These are phyloP conservation scores for Sylvicola cinctus DNA, from an alignment of 2,888 invertebrate genomes.

Conservation along the genomic window DNA sequence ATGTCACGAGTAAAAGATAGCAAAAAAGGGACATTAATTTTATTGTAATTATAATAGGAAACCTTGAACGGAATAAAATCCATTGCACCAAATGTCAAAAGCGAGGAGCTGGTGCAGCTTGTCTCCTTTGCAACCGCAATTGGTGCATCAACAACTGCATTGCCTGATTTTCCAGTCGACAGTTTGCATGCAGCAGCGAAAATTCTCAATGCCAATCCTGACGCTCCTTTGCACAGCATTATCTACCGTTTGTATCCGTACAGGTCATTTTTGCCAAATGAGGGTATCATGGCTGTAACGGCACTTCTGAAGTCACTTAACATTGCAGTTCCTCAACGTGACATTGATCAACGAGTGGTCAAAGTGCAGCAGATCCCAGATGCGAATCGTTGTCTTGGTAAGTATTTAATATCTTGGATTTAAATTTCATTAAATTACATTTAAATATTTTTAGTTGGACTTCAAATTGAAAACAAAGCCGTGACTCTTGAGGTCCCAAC, in stretches of 20 bases:
- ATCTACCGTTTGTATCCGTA: conserved; percentile 70
- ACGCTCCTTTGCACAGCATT: conserved; percentile 41
- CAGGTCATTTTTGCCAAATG: conserved; percentile 53
- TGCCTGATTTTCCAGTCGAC: conserved; percentile 84
- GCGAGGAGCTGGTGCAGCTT: conserved; percentile 22
- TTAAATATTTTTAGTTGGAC: too few species aligned
- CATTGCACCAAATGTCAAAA: conserved; percentile 31
- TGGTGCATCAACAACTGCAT: conserved; percentile 52
- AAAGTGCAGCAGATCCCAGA: not conserved
- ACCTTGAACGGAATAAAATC: conserved; percentile 28
- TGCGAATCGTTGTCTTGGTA: not conserved
- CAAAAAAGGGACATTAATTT: too few species aligned
- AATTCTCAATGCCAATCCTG: conserved; percentile 42
- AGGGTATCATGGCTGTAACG: conserved; percentile 50
- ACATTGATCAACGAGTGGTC: conserved; percentile 7
- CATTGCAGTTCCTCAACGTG: conserved; percentile 14
- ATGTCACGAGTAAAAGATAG: too few species aligned
- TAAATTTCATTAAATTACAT: too few species aligned
- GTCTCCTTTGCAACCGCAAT: conserved; percentile 63
- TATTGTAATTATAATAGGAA: conserved; percentile 27
- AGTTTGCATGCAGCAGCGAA: conserved; percentile 42
- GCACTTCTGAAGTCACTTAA: conserved; percentile 45
- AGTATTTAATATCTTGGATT: too few species aligned
- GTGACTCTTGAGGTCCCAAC: too few species aligned
- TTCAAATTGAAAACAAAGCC: not conserved